These are phyloP conservation scores for Lasioglossum vierecki DNA, from an alignment of 2,888 invertebrate species.

Conservation along the genomic window DNA sequence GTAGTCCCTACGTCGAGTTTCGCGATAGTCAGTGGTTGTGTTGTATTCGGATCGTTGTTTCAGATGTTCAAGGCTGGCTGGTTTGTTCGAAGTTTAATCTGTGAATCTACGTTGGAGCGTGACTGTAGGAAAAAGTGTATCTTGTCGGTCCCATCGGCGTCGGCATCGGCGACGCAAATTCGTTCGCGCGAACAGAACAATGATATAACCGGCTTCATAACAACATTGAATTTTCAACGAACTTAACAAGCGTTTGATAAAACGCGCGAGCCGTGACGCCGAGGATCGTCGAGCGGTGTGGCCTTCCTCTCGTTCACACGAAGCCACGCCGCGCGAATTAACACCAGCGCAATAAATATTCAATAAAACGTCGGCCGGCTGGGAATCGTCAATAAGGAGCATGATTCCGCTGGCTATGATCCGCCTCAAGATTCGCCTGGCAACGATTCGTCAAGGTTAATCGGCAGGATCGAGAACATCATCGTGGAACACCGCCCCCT, in stretches of 20 bases:
- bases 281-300: slow-evolving; percentile 8
- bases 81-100: slow-evolving; percentile 12
- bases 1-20: not conserved
- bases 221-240: slow-evolving; percentile 63
- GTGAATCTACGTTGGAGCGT: not conserved
- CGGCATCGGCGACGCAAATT: slow-evolving; percentile 34
- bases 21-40: not conserved
- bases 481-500: not conserved
- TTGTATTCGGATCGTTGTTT: not conserved
- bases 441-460: not conserved
- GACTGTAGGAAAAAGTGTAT: not conserved
- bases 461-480: not conserved
- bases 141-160: not conserved
- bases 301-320: slow-evolving; percentile 52
- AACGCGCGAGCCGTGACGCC: slow-evolving; percentile 20
- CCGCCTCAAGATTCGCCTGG: not conserved
- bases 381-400: slow-evolving; percentile 5
- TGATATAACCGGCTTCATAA: slow-evolving; percentile 42
- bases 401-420: not conserved
- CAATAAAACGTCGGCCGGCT: slow-evolving; percentile 27
- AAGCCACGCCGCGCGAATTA: slow-evolving; percentile 33
- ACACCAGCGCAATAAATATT: slow-evolving; percentile 41
- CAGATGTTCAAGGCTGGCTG: not conserved
- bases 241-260: slow-evolving; percentile 63
- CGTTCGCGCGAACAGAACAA: slow-evolving; percentile 29